A percentile compares a stretch with the other conserved stretches of the same genome.
Conservation (phyloP, 2,113 vertebrate species). For the Ondatra zibethicus region DNA sequence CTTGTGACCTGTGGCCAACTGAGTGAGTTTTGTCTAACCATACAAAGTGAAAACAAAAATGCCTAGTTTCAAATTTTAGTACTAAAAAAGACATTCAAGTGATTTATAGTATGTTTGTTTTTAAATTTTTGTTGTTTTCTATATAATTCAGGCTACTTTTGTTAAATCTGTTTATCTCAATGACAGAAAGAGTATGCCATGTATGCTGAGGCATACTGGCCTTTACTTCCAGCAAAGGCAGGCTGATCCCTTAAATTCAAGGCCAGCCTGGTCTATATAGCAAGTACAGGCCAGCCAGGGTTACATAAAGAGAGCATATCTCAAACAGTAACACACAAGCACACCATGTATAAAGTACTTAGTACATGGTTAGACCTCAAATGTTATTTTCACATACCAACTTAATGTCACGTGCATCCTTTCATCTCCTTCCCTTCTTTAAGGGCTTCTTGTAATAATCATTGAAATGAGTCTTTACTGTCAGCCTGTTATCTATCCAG, state of each 20-base stretch:
- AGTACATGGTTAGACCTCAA: neutral
- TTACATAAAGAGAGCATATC: neutral
- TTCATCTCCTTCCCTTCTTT: neutral
- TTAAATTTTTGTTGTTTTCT: neutral
- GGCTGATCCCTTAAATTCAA: neutral
- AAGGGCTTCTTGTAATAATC: neutral
- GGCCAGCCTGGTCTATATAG: neutral
- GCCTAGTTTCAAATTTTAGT: neutral
- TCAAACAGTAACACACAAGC: neutral
- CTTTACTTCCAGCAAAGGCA: neutral
- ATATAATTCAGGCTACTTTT: neutral
- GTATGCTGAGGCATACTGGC: neutral
- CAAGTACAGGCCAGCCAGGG: neutral
- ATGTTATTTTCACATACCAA: slow-evolving; percentile 11
- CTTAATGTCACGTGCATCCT: neutral
- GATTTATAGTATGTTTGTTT: neutral
- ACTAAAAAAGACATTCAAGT: neutral
- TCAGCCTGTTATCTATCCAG: too few species aligned
- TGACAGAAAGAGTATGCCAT: neutral
- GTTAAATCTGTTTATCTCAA: slow-evolving; percentile 19
- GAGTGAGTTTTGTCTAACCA: neutral
- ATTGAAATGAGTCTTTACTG: slow-evolving; percentile 27
- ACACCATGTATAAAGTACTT: neutral
- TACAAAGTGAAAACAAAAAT: neutral
- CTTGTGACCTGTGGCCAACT: neutral